A percentile compares a stretch with the other conserved stretches of the same genome.
phyloP scores from a whole-genome alignment of 1,140 invertebrate genomes.

The Meloidogyne chitwoodi region DNA sequence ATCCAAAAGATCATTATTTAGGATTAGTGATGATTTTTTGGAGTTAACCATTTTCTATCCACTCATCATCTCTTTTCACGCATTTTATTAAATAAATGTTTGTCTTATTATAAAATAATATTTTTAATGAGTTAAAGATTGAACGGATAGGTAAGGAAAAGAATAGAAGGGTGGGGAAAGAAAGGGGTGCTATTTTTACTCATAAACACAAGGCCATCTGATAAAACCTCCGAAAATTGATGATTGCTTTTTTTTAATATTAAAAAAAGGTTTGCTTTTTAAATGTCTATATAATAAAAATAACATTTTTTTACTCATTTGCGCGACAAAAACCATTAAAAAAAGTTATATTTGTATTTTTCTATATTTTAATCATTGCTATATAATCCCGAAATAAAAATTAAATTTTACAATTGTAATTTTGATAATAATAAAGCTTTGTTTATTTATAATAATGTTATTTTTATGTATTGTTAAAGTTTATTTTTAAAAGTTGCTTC shows the following conservation, averaged over 20 bases:
- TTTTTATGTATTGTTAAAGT: not conserved
- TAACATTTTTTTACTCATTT: not conserved
- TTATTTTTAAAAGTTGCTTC: not conserved
- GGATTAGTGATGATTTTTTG: not conserved
- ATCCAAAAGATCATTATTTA: not conserved
- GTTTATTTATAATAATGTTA: not conserved
- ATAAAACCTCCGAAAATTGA: not conserved
- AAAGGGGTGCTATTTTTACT: not conserved
- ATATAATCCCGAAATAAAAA: too few relatives aligned
- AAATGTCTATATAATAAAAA: not conserved
- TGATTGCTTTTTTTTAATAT: not conserved
- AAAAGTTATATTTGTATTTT: not conserved
- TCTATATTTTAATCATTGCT: too few relatives aligned
- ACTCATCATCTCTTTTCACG: not conserved
- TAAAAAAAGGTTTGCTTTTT: not conserved
- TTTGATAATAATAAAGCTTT: too few relatives aligned
- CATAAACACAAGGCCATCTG: not conserved
- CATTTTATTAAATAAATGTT: not conserved
- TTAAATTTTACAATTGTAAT: too few relatives aligned
- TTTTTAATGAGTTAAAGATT: not conserved
- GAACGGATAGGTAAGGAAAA: not conserved
- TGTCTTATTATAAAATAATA: not conserved
- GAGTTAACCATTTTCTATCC: not conserved
- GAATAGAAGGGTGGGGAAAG: too few relatives aligned
- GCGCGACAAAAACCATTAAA: not conserved